phyloP scores from a whole-genome alignment of 2,797 vertebrate genomes.

The Paguma larvata region DNA sequence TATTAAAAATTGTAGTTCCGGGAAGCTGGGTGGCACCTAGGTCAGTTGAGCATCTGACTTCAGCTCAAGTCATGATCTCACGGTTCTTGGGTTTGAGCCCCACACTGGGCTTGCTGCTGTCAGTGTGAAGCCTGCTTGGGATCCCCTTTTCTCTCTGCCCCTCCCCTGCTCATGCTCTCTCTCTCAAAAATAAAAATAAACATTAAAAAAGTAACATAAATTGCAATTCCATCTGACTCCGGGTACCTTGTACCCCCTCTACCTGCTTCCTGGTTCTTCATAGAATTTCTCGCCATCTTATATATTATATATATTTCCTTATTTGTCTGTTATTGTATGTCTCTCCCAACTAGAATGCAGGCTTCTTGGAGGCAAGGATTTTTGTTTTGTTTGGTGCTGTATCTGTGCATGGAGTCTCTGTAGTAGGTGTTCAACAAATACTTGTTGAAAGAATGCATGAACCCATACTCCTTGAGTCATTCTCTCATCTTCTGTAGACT shows the following conservation, averaged over 20 bases:
- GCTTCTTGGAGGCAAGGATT: background rate
- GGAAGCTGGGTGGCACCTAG: no score
- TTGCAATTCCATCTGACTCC: background rate
- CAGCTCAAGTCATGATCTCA: no score
- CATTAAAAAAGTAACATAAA: background rate
- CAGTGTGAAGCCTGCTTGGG: no score
- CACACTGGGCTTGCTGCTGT: no score
- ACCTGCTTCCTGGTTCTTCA: background rate
- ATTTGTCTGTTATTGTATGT: background rate
- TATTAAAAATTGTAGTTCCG: background rate
- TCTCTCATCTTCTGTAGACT: background rate
- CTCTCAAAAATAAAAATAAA: no score
- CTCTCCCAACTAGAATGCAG: background rate
- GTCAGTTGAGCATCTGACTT: no score
- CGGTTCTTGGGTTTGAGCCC: no score
- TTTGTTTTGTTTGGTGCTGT: background rate
- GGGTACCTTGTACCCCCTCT: background rate
- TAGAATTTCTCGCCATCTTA: background rate
- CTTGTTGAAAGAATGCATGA: background rate
- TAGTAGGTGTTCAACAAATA: background rate
- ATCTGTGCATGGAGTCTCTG: background rate
- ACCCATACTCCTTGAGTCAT: background rate
- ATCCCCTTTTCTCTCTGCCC: no score
- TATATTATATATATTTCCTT: background rate
- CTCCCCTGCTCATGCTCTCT: no score